A percentile compares a stretch with the other conserved stretches of the same genome.
These are phyloP conservation scores for Ennomos erosarius DNA, from an alignment of 2,888 invertebrate species.

Conservation along the genomic window DNA sequence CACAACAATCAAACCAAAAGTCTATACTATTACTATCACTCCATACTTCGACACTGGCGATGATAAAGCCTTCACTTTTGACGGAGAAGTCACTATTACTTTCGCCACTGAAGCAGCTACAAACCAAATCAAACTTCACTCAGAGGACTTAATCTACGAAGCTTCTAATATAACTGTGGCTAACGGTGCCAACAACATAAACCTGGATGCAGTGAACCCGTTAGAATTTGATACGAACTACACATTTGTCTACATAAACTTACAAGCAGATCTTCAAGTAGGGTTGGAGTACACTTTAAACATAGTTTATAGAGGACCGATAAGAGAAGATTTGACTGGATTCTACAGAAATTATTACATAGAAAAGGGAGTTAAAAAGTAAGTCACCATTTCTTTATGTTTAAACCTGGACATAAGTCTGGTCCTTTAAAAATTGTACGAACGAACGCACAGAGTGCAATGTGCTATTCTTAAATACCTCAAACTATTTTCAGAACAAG, in stretches of 20 bases:
- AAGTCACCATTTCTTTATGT: slow-evolving; percentile 51
- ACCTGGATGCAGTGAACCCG: slow-evolving; percentile 51
- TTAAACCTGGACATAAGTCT: neutral
- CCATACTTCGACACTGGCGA: slow-evolving; percentile 80
- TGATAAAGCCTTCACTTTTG: slow-evolving; percentile 71
- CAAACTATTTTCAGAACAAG: too few relatives aligned
- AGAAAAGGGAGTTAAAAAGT: slow-evolving; percentile 79
- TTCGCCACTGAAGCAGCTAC: slow-evolving; percentile 56
- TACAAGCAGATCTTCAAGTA: slow-evolving; percentile 61
- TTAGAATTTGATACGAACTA: slow-evolving; percentile 66
- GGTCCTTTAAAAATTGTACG: too few relatives aligned
- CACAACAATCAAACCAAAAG: slow-evolving; percentile 73
- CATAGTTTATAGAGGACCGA: slow-evolving; percentile 82
- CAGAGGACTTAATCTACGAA: slow-evolving; percentile 63
- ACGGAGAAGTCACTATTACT: slow-evolving; percentile 75
- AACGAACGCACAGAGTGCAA: too few relatives aligned
- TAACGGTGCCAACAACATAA: slow-evolving; percentile 46
- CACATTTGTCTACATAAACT: slow-evolving; percentile 78
- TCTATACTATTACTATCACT: slow-evolving; percentile 81
- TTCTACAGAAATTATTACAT: slow-evolving; percentile 87
- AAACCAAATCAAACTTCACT: slow-evolving; percentile 72
- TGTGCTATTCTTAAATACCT: too few relatives aligned
- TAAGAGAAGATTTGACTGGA: slow-evolving; percentile 84
- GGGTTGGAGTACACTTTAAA: slow-evolving; percentile 72
- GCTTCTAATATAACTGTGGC: slow-evolving; percentile 54